These are phyloP conservation scores for Coregonus ussuriensis DNA, from an alignment of 2,797 vertebrate genomes.

Conservation along the genomic window DNA sequence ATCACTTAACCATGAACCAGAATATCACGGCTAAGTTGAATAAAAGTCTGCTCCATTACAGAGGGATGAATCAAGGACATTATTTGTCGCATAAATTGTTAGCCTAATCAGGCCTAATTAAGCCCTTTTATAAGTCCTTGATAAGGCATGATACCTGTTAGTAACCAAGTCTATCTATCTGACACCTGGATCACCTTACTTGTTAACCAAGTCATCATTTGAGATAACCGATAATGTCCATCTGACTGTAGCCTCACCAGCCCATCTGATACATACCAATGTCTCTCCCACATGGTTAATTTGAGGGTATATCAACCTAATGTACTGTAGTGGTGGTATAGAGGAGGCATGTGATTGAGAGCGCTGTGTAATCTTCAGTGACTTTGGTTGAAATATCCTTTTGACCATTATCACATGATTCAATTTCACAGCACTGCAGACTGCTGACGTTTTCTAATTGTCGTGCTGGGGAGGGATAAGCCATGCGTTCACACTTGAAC, in stretches of 20 bases:
- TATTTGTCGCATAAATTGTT: background rate
- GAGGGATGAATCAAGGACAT: background rate
- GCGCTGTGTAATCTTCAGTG: constrained; percentile 40
- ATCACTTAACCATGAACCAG: background rate
- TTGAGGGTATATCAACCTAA: background rate
- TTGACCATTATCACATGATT: constrained; percentile 58
- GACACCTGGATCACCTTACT: background rate
- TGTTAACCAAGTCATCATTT: background rate
- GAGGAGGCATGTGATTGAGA: constrained; percentile 2
- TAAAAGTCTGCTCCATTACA: background rate
- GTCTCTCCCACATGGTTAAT: background rate
- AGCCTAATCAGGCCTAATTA: too few relatives aligned
- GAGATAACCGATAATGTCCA: background rate
- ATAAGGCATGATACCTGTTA: background rate
- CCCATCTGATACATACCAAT: background rate
- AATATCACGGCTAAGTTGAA: background rate
- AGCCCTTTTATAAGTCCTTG: too few relatives aligned
- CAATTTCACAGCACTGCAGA: constrained; percentile 53
- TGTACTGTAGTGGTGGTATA: background rate
- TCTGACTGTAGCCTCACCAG: background rate
- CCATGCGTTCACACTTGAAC: constrained; percentile 59
- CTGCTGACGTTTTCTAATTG: constrained; percentile 55
- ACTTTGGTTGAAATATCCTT: constrained; percentile 52
- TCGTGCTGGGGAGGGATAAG: constrained; percentile 52
- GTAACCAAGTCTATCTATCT: background rate